Conservation (phyloP, 2,113 vertebrate genomes). For the Mugil cephalus region DNA sequence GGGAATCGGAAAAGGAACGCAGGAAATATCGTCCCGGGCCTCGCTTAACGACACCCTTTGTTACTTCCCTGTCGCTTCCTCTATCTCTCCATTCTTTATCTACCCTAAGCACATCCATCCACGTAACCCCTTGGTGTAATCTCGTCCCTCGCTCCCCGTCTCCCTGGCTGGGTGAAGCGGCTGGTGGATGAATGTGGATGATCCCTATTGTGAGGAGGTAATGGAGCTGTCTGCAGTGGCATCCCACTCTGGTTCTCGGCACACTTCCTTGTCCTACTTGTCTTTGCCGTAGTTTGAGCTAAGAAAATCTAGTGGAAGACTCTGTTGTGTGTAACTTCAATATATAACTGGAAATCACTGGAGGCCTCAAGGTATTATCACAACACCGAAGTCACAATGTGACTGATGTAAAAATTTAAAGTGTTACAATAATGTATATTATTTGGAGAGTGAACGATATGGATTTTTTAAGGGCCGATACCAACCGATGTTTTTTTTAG, state of each 20-base stretch:
- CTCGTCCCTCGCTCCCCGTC: slow-evolving; percentile 51
- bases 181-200: slow-evolving; percentile 66
- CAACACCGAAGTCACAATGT: too few species aligned
- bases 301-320: slow-evolving; percentile 14
- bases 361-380: too few species aligned
- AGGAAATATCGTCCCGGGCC: slow-evolving; percentile 8
- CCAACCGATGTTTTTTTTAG: too few species aligned
- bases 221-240: slow-evolving; percentile 66
- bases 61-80: slow-evolving; percentile 31
- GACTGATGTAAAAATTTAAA: too few species aligned
- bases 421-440: too few species aligned
- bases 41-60: slow-evolving; percentile 41
- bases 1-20: slow-evolving; percentile 26
- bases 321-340: slow-evolving; percentile 5
- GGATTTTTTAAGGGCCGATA: too few species aligned
- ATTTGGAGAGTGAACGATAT: too few species aligned
- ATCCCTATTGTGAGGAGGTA: slow-evolving; percentile 71
- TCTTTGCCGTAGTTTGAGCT: slow-evolving; percentile 29
- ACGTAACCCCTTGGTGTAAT: slow-evolving; percentile 47
- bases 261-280: slow-evolving; percentile 30
- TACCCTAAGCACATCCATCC: slow-evolving; percentile 58
- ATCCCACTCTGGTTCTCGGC: slow-evolving; percentile 7
- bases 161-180: slow-evolving; percentile 40
- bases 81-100: slow-evolving; percentile 47
- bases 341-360: neutral